Base-by-base conservation (phyloP, 2,797 vertebrate genomes). In the Chromobotia macracanthus region DNA sequence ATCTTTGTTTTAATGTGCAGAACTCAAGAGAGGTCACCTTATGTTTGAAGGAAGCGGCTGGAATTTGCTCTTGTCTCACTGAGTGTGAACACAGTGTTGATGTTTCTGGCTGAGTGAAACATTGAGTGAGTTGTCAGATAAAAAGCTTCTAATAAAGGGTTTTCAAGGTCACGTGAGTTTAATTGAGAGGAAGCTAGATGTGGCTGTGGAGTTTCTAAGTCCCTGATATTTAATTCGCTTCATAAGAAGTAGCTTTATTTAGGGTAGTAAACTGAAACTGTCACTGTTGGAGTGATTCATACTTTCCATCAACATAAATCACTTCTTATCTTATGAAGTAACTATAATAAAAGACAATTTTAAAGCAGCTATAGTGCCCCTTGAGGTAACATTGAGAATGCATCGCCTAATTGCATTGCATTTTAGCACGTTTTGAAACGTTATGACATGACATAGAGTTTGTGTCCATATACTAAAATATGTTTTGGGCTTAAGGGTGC, bases 91-190 rank as follows among this genome's bases (percentile, higher is more conserved):
- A 41, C 75, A 21, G 64, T 72, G 75, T 74, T 75, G 74, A 48
- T 69, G 71, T 48, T 61, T 63, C 56, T 18, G 80, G 50, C 66
- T 73, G 53, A 41, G 9, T 8, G 6, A 41, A 7, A 41, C 9
- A 10, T 41, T 41, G 38, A 10, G 5, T 41, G 38, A 10, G 11
- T 55, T 74, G 51, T 80, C 64, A 80, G 25, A 87, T 41, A 13
- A 21, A 21, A 21, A 78, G 79, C 81, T 41, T 1, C 5, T 7
- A 41, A 8, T 10, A 41, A 0, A 9, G 56, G 82, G 84, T 82
- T 86, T 77, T 71, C 79, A 87, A 86, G 86, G 84, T 89, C 84
- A 85, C 79, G 61, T 68, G 77, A 73, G 75, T 73, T 53, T 75
- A 82, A 74, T 74, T 80, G 69, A 41, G 65, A 58, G 23, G 44